Conservation (phyloP, 1,140 invertebrate species). For the Lithobius niger region DNA sequence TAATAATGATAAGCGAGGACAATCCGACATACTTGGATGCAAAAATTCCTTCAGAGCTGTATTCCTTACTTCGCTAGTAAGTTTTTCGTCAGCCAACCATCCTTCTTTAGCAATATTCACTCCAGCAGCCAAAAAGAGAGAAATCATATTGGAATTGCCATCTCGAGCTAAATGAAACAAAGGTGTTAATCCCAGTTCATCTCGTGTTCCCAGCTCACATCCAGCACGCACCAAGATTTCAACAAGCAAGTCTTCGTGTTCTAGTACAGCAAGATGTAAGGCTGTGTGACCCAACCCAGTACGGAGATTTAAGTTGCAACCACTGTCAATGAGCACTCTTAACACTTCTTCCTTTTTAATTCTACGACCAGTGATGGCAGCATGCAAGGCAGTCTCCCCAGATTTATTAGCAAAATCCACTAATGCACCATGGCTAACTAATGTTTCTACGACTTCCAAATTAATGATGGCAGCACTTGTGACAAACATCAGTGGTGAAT, state of each 20-base stretch:
- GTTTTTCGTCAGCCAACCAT: not conserved
- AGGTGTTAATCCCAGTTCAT: slow-evolving; percentile 20
- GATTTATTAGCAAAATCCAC: slow-evolving; percentile 14
- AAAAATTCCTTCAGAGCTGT: not conserved
- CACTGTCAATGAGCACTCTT: slow-evolving; percentile 7
- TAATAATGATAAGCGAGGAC: not conserved
- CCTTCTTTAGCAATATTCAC: slow-evolving; percentile 12
- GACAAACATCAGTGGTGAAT: slow-evolving; percentile 10
- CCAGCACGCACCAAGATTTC: slow-evolving; percentile 17
- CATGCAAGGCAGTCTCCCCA: slow-evolving; percentile 18
- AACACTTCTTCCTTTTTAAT: slow-evolving; percentile 13
- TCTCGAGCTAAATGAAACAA: slow-evolving; percentile 19
- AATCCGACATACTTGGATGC: not conserved
- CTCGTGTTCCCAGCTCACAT: slow-evolving; percentile 17
- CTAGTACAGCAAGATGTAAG: slow-evolving; percentile 21
- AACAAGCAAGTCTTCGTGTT: slow-evolving; percentile 14
- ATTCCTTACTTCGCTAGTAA: not conserved
- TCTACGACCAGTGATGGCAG: slow-evolving; percentile 15
- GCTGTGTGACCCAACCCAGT: slow-evolving; percentile 19
- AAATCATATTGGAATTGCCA: slow-evolving; percentile 14
- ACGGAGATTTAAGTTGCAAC: slow-evolving; percentile 14
- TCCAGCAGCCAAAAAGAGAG: slow-evolving; percentile 18
- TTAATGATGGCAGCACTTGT: not conserved
- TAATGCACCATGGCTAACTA: not conserved
- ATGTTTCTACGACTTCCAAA: not conserved